Conservation (phyloP, 2,888 invertebrate genomes). For the Drosophila anomalipes region DNA sequence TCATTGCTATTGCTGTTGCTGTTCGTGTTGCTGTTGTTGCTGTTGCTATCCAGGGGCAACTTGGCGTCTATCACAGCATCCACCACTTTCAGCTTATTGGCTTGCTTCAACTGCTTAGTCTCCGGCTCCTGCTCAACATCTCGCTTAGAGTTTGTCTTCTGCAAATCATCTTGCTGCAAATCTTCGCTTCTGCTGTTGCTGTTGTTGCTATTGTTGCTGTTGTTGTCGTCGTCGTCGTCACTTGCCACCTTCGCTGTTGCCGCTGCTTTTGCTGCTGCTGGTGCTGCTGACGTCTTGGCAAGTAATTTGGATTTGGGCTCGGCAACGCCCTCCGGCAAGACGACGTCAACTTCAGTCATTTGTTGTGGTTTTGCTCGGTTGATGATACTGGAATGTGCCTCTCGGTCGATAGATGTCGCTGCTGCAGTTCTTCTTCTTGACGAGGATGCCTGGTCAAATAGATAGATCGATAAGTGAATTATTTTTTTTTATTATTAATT, state of each 20-base stretch:
- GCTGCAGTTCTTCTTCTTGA: constrained; percentile 23
- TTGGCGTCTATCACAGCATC: constrained; percentile 58
- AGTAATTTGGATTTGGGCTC: constrained; percentile 71
- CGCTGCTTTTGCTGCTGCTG: constrained; percentile 13
- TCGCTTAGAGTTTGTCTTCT: background rate
- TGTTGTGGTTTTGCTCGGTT: constrained; percentile 59
- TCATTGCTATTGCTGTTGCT: constrained; percentile 52
- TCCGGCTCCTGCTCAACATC: background rate
- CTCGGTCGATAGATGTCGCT: constrained; percentile 48
- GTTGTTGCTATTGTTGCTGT: constrained; percentile 19
- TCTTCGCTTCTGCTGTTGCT: constrained; percentile 37
- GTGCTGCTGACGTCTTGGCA: constrained; percentile 58
- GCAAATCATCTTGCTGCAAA: background rate
- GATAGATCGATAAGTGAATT: constrained; percentile 36
- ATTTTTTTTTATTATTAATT: constrained; percentile 3
- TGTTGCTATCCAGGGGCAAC: constrained; percentile 39
- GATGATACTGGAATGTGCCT: constrained; percentile 55
- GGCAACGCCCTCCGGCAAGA: constrained; percentile 81
- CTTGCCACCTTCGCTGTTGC: constrained; percentile 15
- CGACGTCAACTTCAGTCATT: constrained; percentile 83
- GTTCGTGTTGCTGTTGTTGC: constrained; percentile 43
- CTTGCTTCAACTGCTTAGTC: constrained; percentile 10
- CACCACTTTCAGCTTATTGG: constrained; percentile 57
- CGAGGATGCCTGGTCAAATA: constrained; percentile 34
- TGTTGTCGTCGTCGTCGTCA: constrained; percentile 24